Evolutionary conservation across 2,797 vertebrate genomes (phyloP).

Genomic region (Meda fulgida): DNA sequence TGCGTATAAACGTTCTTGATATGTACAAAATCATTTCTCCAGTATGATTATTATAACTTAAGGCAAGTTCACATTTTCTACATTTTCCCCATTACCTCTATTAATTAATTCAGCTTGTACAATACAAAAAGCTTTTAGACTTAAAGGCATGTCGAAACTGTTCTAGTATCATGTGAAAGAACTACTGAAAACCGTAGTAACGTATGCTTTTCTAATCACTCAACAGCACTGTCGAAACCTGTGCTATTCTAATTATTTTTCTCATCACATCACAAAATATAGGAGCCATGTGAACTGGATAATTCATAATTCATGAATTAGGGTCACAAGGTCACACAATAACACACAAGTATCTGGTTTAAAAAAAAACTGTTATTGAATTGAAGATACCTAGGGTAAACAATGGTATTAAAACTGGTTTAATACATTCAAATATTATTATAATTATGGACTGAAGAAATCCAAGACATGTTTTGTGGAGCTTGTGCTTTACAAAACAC

Average conservation of each 20-base stretch:
- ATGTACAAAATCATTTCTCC: slow-evolving; percentile 81
- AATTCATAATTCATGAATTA: slow-evolving; percentile 48
- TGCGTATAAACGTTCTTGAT: slow-evolving; percentile 81
- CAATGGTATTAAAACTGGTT: slow-evolving; percentile 39
- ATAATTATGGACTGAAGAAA: slow-evolving; percentile 12
- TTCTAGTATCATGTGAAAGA: slow-evolving; percentile 67
- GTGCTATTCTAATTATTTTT: slow-evolving; percentile 74
- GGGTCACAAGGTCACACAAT: slow-evolving; percentile 43
- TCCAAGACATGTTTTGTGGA: slow-evolving; percentile 25
- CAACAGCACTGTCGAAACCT: slow-evolving; percentile 77
- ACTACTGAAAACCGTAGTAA: slow-evolving; percentile 80
- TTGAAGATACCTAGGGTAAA: slow-evolving; percentile 11
- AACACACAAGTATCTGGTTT: slow-evolving; percentile 34
- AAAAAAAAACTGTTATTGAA: slow-evolving; percentile 28
- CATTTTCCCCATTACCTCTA: slow-evolving; percentile 71
- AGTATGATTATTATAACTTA: slow-evolving; percentile 86
- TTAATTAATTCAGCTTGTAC: slow-evolving; percentile 67
- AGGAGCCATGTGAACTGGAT: slow-evolving; percentile 67
- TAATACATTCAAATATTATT: slow-evolving; percentile 40
- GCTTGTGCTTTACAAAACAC: slow-evolving; percentile 72
- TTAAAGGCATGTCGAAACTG: slow-evolving; percentile 57
- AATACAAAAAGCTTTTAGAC: slow-evolving; percentile 56
- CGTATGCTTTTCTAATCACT: slow-evolving; percentile 84
- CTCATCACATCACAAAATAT: slow-evolving; percentile 72
- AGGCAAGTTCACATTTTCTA: slow-evolving; percentile 79